Evolutionary conservation across 2,113 vertebrate species (phyloP).

Genomic region (Coryphaenoides rupestris): DNA sequence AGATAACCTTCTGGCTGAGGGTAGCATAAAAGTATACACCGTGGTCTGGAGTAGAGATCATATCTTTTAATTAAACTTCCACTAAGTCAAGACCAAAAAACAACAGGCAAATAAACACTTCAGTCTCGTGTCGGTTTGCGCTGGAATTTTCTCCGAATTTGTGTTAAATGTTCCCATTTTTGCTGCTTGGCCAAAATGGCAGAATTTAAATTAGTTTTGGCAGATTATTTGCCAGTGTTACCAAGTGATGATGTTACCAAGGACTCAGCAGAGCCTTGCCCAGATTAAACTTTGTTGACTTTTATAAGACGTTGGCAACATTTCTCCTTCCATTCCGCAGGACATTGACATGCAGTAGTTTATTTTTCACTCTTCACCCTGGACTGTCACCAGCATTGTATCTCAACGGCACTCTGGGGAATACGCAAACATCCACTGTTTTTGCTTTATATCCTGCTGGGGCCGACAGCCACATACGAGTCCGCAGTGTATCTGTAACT

Average conservation of each 20-base stretch:
- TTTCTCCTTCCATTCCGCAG: not conserved
- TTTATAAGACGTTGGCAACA: constrained; percentile 2
- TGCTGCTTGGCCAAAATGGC: constrained; percentile 34
- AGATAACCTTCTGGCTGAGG: constrained; percentile 56
- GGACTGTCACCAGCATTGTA: not conserved
- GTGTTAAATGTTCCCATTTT: no score
- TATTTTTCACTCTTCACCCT: not conserved
- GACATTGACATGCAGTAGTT: constrained; percentile 10
- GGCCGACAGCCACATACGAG: no score
- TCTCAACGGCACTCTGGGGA: not conserved
- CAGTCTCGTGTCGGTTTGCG: constrained; percentile 4
- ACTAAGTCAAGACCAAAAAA: constrained; percentile 24
- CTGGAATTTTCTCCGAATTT: constrained; percentile 13
- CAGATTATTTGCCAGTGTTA: constrained; percentile 32
- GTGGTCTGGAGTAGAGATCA: constrained; percentile 48
- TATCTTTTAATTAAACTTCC: constrained; percentile 63
- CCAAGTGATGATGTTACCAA: constrained; percentile 28
- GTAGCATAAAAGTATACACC: constrained; percentile 22
- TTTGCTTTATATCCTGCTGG: not conserved
- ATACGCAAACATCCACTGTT: not conserved
- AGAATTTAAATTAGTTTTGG: constrained; percentile 29
- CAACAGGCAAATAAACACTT: not conserved
- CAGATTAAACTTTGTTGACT: constrained; percentile 8
- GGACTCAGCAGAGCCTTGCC: constrained; percentile 9
- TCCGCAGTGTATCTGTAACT: not conserved